A percentile compares a stretch with the other conserved stretches of the same genome.
phyloP scores from a whole-genome alignment of 2,888 invertebrate genomes.

The Xestobium rufovillosum region DNA sequence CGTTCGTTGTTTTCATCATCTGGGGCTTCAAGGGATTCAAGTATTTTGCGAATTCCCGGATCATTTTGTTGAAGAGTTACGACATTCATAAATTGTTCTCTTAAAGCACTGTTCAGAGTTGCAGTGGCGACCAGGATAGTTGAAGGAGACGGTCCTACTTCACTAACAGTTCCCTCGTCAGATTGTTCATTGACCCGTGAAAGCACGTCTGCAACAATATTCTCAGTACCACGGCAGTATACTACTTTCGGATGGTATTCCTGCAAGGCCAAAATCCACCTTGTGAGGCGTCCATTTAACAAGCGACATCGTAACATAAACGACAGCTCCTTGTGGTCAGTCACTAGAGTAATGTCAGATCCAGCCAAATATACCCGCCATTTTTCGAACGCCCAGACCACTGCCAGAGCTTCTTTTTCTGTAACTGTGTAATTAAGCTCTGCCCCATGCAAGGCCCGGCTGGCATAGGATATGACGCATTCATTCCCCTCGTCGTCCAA shows the following conservation, averaged over 20 bases:
- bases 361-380: neutral
- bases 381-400: neutral
- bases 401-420: constrained; percentile 1
- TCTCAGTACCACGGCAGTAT: neutral
- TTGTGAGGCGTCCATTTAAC: neutral
- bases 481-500: neutral
- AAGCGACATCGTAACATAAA: constrained; percentile 1
- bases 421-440: neutral
- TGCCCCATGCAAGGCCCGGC: constrained; percentile 1
- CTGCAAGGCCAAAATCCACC: constrained; percentile 2
- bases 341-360: neutral
- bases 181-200: neutral
- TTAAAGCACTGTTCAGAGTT: too few species aligned
- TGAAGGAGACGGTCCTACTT: too few species aligned
- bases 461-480: neutral
- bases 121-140: too few species aligned
- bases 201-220: constrained; percentile 2
- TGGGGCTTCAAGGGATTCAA: too few species aligned
- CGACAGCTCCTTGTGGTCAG: neutral
- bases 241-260: neutral
- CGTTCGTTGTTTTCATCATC: too few species aligned
- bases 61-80: too few species aligned
- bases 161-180: neutral
- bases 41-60: too few species aligned
- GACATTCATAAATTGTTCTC: too few species aligned